Conservation (phyloP, 2,797 vertebrate species). For the Distichodus sexfasciatus region DNA sequence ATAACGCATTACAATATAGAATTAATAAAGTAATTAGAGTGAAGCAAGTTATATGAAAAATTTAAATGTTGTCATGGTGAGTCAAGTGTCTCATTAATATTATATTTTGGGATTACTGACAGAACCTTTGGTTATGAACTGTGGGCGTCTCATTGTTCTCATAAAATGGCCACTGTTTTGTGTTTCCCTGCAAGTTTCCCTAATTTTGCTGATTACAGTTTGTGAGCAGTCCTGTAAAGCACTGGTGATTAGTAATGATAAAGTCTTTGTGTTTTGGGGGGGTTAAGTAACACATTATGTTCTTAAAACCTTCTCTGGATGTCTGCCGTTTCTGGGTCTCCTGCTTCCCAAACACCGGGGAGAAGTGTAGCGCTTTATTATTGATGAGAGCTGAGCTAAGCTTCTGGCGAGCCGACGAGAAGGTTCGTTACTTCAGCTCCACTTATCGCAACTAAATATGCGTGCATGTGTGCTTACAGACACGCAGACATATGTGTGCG, state of each 20-base stretch:
- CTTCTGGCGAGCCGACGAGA: conserved; percentile 62
- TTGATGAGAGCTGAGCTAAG: conserved; percentile 64
- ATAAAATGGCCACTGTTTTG: no score
- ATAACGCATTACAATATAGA: no score
- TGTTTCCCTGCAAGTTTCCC: not conserved
- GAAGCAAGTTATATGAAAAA: no score
- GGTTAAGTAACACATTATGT: not conserved
- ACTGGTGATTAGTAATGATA: not conserved
- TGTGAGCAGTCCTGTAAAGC: no score
- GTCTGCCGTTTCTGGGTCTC: not conserved
- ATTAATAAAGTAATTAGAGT: no score
- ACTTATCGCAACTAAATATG: conserved; percentile 56
- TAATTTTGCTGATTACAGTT: no score
- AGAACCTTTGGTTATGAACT: no score
- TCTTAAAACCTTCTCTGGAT: not conserved
- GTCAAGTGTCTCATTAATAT: no score
- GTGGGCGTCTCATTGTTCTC: no score
- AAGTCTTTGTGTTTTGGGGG: not conserved
- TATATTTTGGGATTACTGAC: no score
- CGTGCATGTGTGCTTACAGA: not conserved
- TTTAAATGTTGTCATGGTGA: no score
- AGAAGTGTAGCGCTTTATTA: conserved; percentile 50
- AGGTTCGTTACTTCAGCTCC: conserved; percentile 73
- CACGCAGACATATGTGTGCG: not conserved
- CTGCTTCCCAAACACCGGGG: not conserved